Percentiles rank a stretch among this genome's conserved stretches.
phyloP scores from a whole-genome alignment of 1,140 invertebrate species.

The Zaprionus capensis region DNA sequence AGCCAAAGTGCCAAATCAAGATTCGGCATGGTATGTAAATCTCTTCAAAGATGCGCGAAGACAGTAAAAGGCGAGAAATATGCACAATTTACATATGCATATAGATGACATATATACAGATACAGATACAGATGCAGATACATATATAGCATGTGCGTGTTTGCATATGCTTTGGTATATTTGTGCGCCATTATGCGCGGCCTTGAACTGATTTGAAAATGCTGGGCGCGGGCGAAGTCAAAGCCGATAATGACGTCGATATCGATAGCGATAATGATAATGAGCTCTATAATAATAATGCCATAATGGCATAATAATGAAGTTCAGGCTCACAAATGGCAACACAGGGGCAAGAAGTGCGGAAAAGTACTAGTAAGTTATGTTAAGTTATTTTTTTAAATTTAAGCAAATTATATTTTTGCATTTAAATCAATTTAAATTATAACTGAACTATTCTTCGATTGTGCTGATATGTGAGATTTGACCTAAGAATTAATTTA shows the following conservation, averaged over 20 bases:
- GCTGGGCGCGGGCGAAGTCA: slow-evolving; percentile 36
- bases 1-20: slow-evolving; percentile 24
- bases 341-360: slow-evolving; percentile 2
- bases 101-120: slow-evolving; percentile 11
- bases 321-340: background rate
- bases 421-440: too few relatives aligned
- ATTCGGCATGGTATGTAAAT: slow-evolving; percentile 49
- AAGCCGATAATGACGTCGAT: slow-evolving; percentile 24
- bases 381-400: background rate
- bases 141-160: slow-evolving; percentile 16
- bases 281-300: background rate
- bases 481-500: too few relatives aligned
- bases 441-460: background rate
- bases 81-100: slow-evolving; percentile 36
- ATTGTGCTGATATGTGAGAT: background rate
- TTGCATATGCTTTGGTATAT: slow-evolving; percentile 6
- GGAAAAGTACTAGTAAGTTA: background rate
- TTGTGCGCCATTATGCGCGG: slow-evolving; percentile 34
- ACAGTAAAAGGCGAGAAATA: slow-evolving; percentile 28
- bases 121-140: slow-evolving; percentile 3
- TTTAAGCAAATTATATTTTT: too few relatives aligned
- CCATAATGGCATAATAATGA: slow-evolving; percentile 11
- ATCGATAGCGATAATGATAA: slow-evolving; percentile 9
- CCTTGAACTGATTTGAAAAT: slow-evolving; percentile 73
- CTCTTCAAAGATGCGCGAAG: slow-evolving; percentile 13